phyloP scores from a whole-genome alignment of 1,140 invertebrate genomes.

The Lasioglossum albipes region DNA sequence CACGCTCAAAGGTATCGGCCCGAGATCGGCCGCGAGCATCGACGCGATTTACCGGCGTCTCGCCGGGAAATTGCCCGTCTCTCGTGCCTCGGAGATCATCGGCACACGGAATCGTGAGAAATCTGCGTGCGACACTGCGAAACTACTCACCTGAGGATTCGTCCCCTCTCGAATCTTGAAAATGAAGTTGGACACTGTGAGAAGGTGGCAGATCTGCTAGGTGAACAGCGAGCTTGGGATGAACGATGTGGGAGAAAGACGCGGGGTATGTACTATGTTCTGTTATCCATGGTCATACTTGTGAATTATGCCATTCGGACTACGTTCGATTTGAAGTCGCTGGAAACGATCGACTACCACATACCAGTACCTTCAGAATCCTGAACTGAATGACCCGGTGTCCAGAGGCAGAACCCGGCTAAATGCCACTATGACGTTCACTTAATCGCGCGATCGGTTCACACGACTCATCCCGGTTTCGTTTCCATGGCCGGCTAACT shows the following conservation, averaged over 20 bases:
- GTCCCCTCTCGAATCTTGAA: too few relatives aligned
- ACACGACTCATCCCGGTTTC: conserved; percentile 69
- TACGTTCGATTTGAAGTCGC: conserved; percentile 22
- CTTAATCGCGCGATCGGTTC: conserved; percentile 70
- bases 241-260: too few relatives aligned
- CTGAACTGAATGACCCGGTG: conserved; percentile 59
- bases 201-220: neutral
- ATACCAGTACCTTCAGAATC: conserved; percentile 28
- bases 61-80: conserved; percentile 37
- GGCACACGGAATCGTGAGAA: conserved; percentile 26
- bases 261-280: too few relatives aligned
- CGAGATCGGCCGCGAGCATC: conserved; percentile 28
- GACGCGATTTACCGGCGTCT: conserved; percentile 34
- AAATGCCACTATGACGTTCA: conserved; percentile 73
- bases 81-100: conserved; percentile 1
- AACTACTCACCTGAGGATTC: too few relatives aligned
- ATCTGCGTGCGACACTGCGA: neutral
- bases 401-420: conserved; percentile 63
- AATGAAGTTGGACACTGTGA: too few relatives aligned
- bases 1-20: conserved; percentile 45
- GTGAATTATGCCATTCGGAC: conserved; percentile 58
- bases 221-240: too few relatives aligned
- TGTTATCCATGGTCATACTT: too few relatives aligned
- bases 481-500: conserved; percentile 62
- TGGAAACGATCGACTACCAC: conserved; percentile 43